Conservation (phyloP, 1,140 invertebrate genomes). For the Brachionus sp. region DNA sequence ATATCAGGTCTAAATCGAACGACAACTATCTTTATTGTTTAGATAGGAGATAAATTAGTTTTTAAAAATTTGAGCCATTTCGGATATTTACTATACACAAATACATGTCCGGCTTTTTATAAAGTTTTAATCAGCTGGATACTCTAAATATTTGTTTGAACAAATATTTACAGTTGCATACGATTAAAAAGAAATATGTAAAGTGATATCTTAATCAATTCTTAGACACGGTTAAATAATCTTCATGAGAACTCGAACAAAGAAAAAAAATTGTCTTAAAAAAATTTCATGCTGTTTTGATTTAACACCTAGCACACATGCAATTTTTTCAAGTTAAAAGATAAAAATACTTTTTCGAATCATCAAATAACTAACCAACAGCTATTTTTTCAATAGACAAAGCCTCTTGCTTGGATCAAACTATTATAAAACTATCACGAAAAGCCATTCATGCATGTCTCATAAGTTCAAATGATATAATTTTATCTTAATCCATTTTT, state of each 20-base stretch:
- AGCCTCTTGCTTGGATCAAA: neutral
- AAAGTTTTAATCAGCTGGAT: slow-evolving; percentile 15
- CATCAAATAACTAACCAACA: neutral
- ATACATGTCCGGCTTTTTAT: neutral
- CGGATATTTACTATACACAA: neutral
- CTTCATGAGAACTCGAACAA: neutral
- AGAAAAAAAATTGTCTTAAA: neutral
- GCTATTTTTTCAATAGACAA: neutral
- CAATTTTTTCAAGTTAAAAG: neutral
- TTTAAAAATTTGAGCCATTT: slow-evolving; percentile 9
- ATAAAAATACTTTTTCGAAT: neutral
- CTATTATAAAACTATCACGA: neutral
- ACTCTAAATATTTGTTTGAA: neutral
- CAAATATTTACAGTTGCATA: slow-evolving; percentile 4
- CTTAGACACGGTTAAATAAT: neutral
- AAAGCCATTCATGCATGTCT: neutral
- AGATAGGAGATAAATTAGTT: neutral
- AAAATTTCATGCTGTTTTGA: neutral
- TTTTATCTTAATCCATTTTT: neutral
- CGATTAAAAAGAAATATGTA: neutral
- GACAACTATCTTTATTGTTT: neutral
- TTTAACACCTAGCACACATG: neutral
- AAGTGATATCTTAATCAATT: slow-evolving; percentile 23
- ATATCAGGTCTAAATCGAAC: neutral
- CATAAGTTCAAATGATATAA: neutral